Evolutionary conservation across 2,888 invertebrate species (phyloP).

Genomic region (Branchellion lobata): DNA sequence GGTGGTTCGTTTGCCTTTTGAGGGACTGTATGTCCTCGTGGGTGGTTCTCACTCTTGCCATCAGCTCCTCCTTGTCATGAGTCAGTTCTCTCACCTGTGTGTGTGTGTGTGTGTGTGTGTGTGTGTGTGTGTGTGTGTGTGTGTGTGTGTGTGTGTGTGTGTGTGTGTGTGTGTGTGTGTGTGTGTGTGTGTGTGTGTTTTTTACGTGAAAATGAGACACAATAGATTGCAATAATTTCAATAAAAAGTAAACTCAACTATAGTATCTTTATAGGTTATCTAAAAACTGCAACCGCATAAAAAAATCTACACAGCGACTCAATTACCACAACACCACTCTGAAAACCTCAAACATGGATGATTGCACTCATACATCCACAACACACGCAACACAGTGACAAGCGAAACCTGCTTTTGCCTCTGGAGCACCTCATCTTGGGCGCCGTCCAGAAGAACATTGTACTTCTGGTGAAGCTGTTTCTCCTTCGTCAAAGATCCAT

Average conservation of each 20-base stretch:
- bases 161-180: no score
- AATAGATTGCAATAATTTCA: no score
- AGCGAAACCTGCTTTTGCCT: slow-evolving; percentile 22
- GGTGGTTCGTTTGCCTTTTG: background rate
- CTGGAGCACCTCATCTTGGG: slow-evolving; percentile 2
- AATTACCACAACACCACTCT: no score
- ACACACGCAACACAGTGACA: no score
- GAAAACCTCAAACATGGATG: background rate
- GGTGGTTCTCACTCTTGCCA: background rate
- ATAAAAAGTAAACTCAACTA: no score
- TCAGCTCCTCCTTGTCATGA: slow-evolving; percentile 7
- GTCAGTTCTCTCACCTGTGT: background rate
- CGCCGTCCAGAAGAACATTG: background rate
- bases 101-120: slow-evolving; percentile 1
- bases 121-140: slow-evolving; percentile 14
- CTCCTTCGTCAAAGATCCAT: slow-evolving; percentile 32
- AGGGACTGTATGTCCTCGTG: slow-evolving; percentile 15
- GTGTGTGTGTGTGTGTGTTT: no score
- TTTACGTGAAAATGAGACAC: no score
- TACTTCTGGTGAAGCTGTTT: slow-evolving; percentile 35
- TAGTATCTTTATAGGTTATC: no score
- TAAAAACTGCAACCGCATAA: no score
- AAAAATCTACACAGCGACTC: no score
- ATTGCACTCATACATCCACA: background rate
- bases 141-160: background rate